Percentiles rank a stretch among this genome's conserved stretches.
phyloP scores from a whole-genome alignment of 2,888 invertebrate genomes.

The Dryadula phaetusa region DNA sequence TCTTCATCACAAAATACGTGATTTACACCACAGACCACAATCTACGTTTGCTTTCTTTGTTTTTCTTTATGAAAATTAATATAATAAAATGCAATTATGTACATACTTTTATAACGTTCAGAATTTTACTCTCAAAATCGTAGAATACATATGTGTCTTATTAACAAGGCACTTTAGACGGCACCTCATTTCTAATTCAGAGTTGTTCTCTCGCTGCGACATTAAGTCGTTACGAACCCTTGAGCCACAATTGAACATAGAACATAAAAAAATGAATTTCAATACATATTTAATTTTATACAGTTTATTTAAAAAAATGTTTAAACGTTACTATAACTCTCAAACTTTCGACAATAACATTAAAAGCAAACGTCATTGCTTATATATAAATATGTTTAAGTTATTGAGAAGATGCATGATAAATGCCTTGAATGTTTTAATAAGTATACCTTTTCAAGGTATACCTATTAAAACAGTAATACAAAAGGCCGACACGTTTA shows the following conservation, averaged over 20 bases:
- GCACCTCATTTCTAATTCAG: conserved; percentile 81
- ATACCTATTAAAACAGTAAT: too few relatives aligned
- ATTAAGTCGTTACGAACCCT: conserved; percentile 78
- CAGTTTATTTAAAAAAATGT: too few relatives aligned
- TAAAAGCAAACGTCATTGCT: too few relatives aligned
- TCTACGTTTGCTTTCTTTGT: not conserved
- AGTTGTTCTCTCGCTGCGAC: conserved; percentile 68
- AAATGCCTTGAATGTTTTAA: too few relatives aligned
- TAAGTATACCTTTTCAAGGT: too few relatives aligned
- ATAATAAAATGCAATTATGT: not conserved
- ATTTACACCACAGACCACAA: too few relatives aligned
- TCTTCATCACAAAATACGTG: too few relatives aligned
- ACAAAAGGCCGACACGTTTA: too few relatives aligned
- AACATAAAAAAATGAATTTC: conserved; percentile 31
- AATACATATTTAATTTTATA: not conserved
- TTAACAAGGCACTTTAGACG: conserved; percentile 67
- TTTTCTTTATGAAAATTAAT: not conserved
- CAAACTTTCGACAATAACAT: too few relatives aligned
- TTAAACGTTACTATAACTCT: too few relatives aligned
- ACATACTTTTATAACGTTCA: conserved; percentile 3
- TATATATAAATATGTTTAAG: too few relatives aligned
- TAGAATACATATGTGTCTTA: conserved; percentile 70
- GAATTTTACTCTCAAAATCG: conserved; percentile 48
- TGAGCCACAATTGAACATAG: conserved; percentile 51
- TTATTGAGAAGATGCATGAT: too few relatives aligned